Evolutionary conservation across 2,113 vertebrate genomes (phyloP).

Genomic region (Synchiropus splendidus): DNA sequence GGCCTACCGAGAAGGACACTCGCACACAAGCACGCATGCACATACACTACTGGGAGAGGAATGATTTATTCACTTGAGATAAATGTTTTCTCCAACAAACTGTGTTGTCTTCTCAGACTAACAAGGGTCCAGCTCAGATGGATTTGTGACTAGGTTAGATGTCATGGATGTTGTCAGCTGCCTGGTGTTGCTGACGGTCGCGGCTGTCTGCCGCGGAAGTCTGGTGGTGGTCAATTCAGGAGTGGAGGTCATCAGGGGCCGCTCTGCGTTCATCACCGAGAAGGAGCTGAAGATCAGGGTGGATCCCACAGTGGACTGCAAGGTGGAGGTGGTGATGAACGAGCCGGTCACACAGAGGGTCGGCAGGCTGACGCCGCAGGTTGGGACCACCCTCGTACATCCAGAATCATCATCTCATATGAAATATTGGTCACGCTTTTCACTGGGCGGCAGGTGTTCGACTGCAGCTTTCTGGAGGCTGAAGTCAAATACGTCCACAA

Average conservation of each 20-base stretch:
- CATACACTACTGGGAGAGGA: no score
- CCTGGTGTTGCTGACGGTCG: constrained; percentile 5
- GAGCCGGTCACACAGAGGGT: constrained; percentile 60
- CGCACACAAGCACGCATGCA: no score
- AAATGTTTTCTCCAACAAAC: no score
- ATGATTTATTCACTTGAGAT: no score
- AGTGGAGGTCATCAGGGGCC: constrained; percentile 49
- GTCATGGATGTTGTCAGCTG: constrained; percentile 19
- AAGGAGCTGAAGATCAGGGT: constrained; percentile 45
- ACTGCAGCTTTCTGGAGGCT: constrained; percentile 59
- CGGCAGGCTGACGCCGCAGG: constrained; percentile 52
- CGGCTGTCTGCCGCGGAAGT: constrained; percentile 9
- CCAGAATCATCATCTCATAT: no score
- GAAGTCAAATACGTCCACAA: constrained; percentile 59
- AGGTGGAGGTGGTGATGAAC: constrained; percentile 68
- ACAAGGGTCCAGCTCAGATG: no score
- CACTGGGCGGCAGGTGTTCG: constrained; percentile 57
- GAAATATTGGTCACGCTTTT: neutral
- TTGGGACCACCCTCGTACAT: constrained; percentile 12
- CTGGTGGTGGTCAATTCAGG: constrained; percentile 53
- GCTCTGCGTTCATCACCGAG: constrained; percentile 44
- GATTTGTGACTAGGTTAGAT: no score
- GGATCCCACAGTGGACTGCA: constrained; percentile 41
- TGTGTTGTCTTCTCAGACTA: no score
- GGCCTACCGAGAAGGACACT: no score